Base-by-base conservation (phyloP, 2,888 invertebrate species). In the Drosophila anceps region DNA sequence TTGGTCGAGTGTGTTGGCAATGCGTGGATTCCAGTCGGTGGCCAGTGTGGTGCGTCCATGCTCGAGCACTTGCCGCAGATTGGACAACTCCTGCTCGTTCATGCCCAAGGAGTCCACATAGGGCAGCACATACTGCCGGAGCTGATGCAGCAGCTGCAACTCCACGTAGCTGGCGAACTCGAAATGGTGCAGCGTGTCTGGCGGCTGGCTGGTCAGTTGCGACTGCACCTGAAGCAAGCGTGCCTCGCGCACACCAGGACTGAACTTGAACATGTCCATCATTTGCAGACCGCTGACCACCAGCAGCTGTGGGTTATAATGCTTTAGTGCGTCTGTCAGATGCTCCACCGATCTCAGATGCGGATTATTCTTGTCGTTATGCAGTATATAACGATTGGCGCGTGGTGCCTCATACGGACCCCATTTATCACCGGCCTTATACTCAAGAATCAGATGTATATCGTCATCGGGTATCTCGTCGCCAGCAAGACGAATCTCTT, bases 141-240 rank as follows among this genome's bases (percentile, higher is more conserved):
- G 92, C 53, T 96, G 95, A 62, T 94, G 93, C 12, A 97, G 92
- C 12, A 97, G 93, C 50, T 94, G 94, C 60, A 95, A 93, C 89
- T 97, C 97, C 0, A 96, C 95, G 85, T 96, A 97, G 55, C 97
- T 97, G 6, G 97, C 97, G 96, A 97, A 96, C 92, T 97, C 97
- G 91, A 97, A 97, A 91, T 97, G 97, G 51, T 96, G 94, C 76
- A 95, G 93, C 4, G 96, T 96, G 10, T 94, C 92, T 13, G 87
- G 65, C 0, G 95, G 94, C 77, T 95, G 95, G 12, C 94, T 93
- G 60, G 93, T 93, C 92, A 97, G 95, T 93, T 97, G 95, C 71
- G 94, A 92, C 79, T 94, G 94, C 1, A 97, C 94, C 91, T 95
- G 95, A 31, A 93, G 91, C 59, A 97, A 92, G 80, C 96, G 94